These are phyloP conservation scores for Ranitomeya variabilis DNA, from an alignment of 2,113 vertebrate genomes.

Conservation along the genomic window DNA sequence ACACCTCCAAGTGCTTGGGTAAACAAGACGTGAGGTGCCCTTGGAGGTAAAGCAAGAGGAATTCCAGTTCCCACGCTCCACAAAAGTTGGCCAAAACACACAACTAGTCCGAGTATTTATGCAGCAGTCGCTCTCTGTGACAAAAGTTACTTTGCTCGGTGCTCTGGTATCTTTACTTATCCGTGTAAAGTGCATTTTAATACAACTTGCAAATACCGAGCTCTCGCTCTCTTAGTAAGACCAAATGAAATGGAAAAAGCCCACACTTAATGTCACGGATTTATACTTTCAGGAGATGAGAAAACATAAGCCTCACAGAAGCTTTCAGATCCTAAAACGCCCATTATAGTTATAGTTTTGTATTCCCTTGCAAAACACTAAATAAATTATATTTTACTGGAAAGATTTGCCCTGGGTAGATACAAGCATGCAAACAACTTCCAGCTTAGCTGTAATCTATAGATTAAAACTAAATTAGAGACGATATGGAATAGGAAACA, in stretches of 20 bases:
- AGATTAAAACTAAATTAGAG: constrained; percentile 15
- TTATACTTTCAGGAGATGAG: constrained; percentile 53
- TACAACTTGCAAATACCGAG: constrained; percentile 39
- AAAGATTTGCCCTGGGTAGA: constrained; percentile 16
- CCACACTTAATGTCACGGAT: constrained; percentile 28
- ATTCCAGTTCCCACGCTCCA: constrained; percentile 32
- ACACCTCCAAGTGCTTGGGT: constrained; percentile 39
- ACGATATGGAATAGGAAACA: not conserved
- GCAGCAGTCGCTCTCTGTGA: not conserved
- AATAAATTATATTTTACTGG: constrained; percentile 44
- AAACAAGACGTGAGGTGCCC: constrained; percentile 15
- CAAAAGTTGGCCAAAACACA: not conserved
- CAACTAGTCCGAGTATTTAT: not conserved
- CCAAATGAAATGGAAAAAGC: constrained; percentile 51
- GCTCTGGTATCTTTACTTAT: not conserved
- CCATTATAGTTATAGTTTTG: constrained; percentile 48
- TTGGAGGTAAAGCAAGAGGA: not conserved
- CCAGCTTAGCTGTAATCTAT: constrained; percentile 37
- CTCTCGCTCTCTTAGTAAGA: constrained; percentile 2
- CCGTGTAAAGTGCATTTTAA: constrained; percentile 40
- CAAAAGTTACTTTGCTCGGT: not conserved
- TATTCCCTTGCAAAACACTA: constrained; percentile 12
- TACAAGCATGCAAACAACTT: constrained; percentile 10
- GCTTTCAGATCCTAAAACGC: constrained; percentile 42
- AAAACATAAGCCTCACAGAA: constrained; percentile 41